Evolutionary conservation across 2,888 invertebrate genomes (phyloP), one percentile per base, ranked within the genome.

Genomic region (Drosophila gaucha): DNA sequence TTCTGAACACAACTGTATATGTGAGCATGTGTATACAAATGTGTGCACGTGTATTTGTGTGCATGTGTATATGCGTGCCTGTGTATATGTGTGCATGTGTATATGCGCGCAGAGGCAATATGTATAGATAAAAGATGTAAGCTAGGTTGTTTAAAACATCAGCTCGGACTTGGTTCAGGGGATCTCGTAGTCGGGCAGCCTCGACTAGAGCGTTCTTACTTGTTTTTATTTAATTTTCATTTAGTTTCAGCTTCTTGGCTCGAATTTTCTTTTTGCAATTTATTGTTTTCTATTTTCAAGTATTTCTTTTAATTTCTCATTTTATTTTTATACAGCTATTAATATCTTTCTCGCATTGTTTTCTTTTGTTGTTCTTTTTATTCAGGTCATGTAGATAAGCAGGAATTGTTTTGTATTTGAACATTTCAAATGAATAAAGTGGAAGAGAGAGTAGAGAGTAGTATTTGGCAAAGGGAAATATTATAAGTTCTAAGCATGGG

Each of bases 321-420:
- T 41, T 41, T 41, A 41, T 41, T 41, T 41, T 14, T 41, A 41
- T 24, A 9, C 14, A 41, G 41, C 24, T 41, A 41, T 41, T 26
- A 16, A 41, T 41, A 41, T 16, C 24, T 16, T 16, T 24, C 24
- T 10, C 14, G n/a, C n/a, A n/a, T 24, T 24, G 24, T 41, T 22
- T 14, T 22, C 41, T 24, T 10, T n/a, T n/a, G n/a, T n/a, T n/a
- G n/a, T n/a, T n/a, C n/a, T n/a, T n/a, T n/a, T n/a, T n/a, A n/a
- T n/a, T n/a, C n/a, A 14, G 41, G 6, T 26, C 41, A 41, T 10
- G 41, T 41, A 41, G 41, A 26, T 41, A 5, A 14, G 24, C 41
- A 41, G 26, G 41, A 41, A 41, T 41, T 24, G 24, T 10, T 24
- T 41, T 14, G 39, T 2, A 14, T 41, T 24, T 5, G 14, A 41